Percentiles rank a stretch among this genome's conserved stretches.
Evolutionary conservation across 2,113 vertebrate genomes (phyloP).

Genomic region (Alethe castanea): DNA sequence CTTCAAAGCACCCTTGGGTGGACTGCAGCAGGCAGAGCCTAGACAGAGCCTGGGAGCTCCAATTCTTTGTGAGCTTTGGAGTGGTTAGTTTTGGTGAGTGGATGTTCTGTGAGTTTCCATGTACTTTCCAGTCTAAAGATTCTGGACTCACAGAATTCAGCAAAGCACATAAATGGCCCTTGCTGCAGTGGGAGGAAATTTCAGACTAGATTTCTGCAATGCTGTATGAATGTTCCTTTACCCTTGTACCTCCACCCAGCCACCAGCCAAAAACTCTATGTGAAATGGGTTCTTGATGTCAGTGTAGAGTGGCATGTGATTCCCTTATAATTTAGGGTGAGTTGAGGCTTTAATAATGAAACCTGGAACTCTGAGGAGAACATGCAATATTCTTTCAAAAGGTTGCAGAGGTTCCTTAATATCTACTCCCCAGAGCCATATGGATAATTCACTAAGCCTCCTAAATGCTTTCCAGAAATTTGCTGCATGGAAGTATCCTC

Average conservation of each 20-base stretch:
- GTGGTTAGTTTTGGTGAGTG: background rate
- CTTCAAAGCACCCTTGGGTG: background rate
- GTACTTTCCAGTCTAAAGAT: background rate
- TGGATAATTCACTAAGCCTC: background rate
- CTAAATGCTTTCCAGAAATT: background rate
- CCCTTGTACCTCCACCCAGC: background rate
- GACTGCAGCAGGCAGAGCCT: background rate
- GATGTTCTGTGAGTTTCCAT: background rate
- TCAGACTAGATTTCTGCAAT: background rate
- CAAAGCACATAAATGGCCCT: background rate
- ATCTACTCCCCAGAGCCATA: background rate
- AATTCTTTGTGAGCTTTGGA: background rate
- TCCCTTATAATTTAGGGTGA: background rate
- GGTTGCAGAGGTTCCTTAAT: background rate
- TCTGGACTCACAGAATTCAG: background rate
- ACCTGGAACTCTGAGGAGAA: background rate
- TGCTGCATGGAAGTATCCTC: background rate
- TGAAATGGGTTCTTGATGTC: background rate
- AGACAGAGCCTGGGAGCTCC: background rate
- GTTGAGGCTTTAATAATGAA: background rate
- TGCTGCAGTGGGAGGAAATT: background rate
- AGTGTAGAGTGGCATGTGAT: background rate
- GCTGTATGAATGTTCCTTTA: accelerated
- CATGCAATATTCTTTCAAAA: background rate
- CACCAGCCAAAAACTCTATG: background rate